Base-by-base conservation (phyloP, 2,888 invertebrate species). In the Synanthedon vespiformis region DNA sequence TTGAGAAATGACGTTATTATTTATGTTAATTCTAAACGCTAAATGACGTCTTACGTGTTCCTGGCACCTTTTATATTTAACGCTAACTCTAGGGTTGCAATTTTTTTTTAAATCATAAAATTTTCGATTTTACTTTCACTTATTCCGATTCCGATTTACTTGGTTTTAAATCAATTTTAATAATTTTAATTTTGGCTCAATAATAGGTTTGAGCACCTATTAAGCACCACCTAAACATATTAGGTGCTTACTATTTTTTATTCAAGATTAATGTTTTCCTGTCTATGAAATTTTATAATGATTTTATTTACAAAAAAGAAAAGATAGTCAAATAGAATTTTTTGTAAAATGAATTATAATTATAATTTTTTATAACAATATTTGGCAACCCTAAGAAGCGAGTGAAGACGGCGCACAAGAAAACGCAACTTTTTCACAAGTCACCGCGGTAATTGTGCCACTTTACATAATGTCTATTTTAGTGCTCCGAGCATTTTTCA, bases 391-490 rank as follows among this genome's bases (percentile, higher is more conserved):
- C 58, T 56, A 54, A 52, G 49, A 50, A 10, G 13, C 41, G 14
- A 44, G 13, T 12, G 34, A 40, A 27, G 50, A 50, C n/a, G 50
- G 50, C 22, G 27, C 55, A 58, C 62, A 65, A 56, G 57, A 53
- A 58, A 62, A 60, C 63, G 61, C 59, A 66, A 72, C 70, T 75
- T 77, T 74, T 71, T 64, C 72, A 60, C 78, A 68, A 78, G 80
- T 80, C 79, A 78, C 75, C 67, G 66, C 72, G 66, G 79, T 83
- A 80, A 85, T 85, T 82, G 84, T 74, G 73, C 65, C 82, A 85
- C 85, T 87, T 82, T 80, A 75, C 83, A 82, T 86, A 86, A 86
- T 85, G 86, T 84, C 78, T 85, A 83, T 84, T 85, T 84, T 80
- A 85, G 83, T 84, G 72, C 66, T 70, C 76, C 64, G 70, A 68